Conservation (phyloP, 2,113 vertebrate genomes). For the Macquaria ambigua region DNA sequence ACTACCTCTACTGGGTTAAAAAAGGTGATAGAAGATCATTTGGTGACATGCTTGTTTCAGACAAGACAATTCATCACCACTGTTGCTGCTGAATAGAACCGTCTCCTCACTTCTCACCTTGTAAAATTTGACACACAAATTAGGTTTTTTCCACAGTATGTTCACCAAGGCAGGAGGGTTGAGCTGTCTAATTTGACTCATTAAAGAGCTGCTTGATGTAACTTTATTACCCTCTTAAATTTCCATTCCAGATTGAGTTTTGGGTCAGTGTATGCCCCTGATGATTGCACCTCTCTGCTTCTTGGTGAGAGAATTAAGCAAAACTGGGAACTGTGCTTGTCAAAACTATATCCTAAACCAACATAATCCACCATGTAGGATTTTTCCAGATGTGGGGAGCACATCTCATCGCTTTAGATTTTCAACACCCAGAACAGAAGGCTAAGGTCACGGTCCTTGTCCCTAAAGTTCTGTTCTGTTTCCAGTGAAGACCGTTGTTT, state of each 20-base stretch:
- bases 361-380: conserved; percentile 52
- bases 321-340: conserved; percentile 40
- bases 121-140: conserved; percentile 41
- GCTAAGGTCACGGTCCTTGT: not conserved
- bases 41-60: conserved; percentile 37
- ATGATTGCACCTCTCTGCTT: conserved; percentile 46
- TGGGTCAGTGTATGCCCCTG: conserved; percentile 38
- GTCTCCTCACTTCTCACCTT: conserved; percentile 40
- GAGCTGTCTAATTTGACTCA: conserved; percentile 40
- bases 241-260: conserved; percentile 40
- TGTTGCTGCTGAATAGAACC: not conserved
- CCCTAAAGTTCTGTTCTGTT: conserved; percentile 19
- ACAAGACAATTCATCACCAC: conserved; percentile 21
- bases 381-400: conserved; percentile 68
- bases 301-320: conserved; percentile 31
- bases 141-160: conserved; percentile 22
- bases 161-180: not conserved
- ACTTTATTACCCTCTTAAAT: conserved; percentile 45
- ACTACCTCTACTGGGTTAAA: conserved; percentile 30
- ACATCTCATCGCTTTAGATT: conserved; percentile 27
- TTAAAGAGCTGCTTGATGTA: conserved; percentile 35
- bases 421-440: not conserved
- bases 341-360: conserved; percentile 49
- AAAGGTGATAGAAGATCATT: conserved; percentile 34
- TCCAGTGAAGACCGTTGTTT: conserved; percentile 28